Base-by-base conservation (phyloP, 2,797 vertebrate genomes). In the Orientallactaga sibirica region DNA sequence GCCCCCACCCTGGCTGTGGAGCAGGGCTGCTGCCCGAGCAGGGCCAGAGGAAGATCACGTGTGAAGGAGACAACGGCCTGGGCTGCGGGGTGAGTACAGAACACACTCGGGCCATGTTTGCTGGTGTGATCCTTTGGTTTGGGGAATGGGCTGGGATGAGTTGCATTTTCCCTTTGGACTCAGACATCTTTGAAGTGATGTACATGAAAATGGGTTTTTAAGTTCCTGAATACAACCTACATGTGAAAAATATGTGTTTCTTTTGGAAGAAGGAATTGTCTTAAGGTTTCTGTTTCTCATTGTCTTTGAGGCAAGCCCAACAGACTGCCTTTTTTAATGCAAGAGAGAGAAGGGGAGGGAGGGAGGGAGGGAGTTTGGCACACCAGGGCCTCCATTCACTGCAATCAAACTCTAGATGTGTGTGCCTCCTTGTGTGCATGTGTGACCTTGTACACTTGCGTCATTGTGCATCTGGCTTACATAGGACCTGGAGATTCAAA, bases 1-100 rank as follows among this genome's bases (percentile, higher is more conserved):
- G 99, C 96, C 99, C 99, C 0, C 98, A 98, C 19, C 98, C 99
- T 0, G 98, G 98, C 96, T 99, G 99, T 11, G 99, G 99, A 76
- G 99, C 99, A 0, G 99, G 99, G 29, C 98, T 99, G 62, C 97
- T 99, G 27, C 99, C 99, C 0, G 98, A 98, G 74, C 96, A 98
- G 0, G 97, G 95, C 24, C 79, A 90, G 91, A 98, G 98, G 94
- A 98, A 97, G 94, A 98, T 99, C 91, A 74, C 97, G 19, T 99
- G 99, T 24, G 98, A 99, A 43, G 87, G 43, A 0, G 95, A 92
- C 85, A 96, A 91, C 0, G 98, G 97, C 61, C 97, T 99, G 7
- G 99, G 99, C 96, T 99, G 99, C 0, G 99, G 99, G 98, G 99
- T 99, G 98, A 98, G 98, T 96, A 67, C 33, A 2, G 29, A 0